Percentiles rank a stretch among this genome's conserved stretches.
phyloP scores from a whole-genome alignment of 1,140 invertebrate genomes.

The Aphis gossypii region DNA sequence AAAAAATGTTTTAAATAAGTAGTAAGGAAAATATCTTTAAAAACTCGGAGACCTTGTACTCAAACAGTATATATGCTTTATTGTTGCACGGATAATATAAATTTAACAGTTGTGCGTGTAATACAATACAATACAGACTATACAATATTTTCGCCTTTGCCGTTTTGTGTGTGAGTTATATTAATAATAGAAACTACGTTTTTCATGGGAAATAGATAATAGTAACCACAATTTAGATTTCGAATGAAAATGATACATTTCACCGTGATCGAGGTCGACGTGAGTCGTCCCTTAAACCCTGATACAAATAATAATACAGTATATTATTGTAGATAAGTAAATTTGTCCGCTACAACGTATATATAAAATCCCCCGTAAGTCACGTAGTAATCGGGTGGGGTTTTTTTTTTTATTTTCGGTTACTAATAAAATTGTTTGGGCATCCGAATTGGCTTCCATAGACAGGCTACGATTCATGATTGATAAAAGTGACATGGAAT shows the following conservation, averaged over 20 bases:
- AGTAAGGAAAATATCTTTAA: neutral
- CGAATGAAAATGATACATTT: conserved; percentile 4
- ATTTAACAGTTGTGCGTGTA: neutral
- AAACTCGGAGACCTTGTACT: neutral
- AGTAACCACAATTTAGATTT: conserved; percentile 16
- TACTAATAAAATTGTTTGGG: conserved; percentile 2
- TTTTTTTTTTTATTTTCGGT: conserved; percentile 8
- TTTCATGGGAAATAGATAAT: neutral
- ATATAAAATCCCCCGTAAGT: neutral
- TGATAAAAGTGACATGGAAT: neutral
- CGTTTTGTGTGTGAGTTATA: neutral
- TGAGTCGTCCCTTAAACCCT: neutral
- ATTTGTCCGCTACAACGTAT: neutral
- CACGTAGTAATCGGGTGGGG: neutral
- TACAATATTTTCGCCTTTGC: neutral
- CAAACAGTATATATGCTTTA: neutral
- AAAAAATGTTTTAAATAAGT: neutral
- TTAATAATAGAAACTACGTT: neutral
- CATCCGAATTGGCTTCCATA: neutral
- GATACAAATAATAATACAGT: conserved; percentile 11
- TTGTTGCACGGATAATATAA: neutral
- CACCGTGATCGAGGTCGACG: neutral
- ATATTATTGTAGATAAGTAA: conserved; percentile 19
- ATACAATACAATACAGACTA: neutral
- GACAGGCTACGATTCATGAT: neutral